Conservation (phyloP, 2,113 vertebrate species). For the Nycticryphes semicollaris region DNA sequence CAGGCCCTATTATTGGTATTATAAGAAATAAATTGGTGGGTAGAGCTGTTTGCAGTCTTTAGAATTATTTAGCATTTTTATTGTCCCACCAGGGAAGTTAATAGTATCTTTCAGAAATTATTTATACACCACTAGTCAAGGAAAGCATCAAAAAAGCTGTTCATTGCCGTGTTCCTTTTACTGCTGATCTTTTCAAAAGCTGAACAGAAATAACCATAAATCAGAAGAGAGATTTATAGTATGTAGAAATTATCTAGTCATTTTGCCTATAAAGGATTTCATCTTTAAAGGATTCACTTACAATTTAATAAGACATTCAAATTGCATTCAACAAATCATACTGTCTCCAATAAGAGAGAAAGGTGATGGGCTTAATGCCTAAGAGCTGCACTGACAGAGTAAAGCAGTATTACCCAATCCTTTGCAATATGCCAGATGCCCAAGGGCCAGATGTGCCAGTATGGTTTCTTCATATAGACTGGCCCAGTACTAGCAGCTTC, state of each 20-base stretch:
- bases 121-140: conserved; percentile 62
- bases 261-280: conserved; percentile 2
- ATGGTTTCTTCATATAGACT: not conserved
- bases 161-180: conserved; percentile 39
- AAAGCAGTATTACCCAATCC: not conserved
- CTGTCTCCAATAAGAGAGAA: not conserved
- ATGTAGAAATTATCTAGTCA: conserved; percentile 28
- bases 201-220: conserved; percentile 54
- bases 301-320: conserved; percentile 25
- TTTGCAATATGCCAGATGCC: not conserved
- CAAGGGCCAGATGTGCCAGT: not conserved
- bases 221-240: conserved; percentile 43
- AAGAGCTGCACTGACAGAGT: not conserved
- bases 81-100: conserved; percentile 62
- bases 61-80: conserved; percentile 71
- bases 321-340: conserved; percentile 1
- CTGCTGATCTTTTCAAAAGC: conserved; percentile 42
- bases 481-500: not conserved
- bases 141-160: conserved; percentile 48
- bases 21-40: conserved; percentile 52
- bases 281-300: not conserved
- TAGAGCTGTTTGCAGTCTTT: conserved; percentile 35
- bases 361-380: not conserved
- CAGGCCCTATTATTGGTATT: conserved; percentile 40
- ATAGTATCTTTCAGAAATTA: conserved; percentile 55